Evolutionary conservation across 2,888 invertebrate genomes (phyloP).

Genomic region (Plemyria rubiginata): DNA sequence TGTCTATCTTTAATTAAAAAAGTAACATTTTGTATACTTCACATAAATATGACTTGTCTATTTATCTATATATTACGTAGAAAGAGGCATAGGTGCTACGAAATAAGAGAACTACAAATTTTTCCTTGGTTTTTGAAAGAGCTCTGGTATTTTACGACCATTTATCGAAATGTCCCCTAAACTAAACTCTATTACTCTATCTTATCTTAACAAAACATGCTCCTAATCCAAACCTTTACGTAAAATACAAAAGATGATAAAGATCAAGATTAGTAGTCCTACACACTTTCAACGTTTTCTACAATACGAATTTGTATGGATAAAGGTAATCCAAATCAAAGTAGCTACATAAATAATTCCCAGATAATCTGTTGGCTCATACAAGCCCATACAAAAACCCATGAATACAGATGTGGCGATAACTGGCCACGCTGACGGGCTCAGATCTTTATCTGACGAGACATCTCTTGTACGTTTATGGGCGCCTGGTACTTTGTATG

Average conservation of each 20-base stretch:
- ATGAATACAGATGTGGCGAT: constrained; percentile 41
- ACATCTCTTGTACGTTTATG: constrained; percentile 74
- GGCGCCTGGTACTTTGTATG: constrained; percentile 77
- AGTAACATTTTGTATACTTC: no score
- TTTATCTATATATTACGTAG: no score
- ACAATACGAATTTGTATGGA: constrained; percentile 27
- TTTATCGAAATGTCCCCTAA: background rate
- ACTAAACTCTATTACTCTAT: background rate
- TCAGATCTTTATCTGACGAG: constrained; percentile 44
- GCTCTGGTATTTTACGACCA: background rate
- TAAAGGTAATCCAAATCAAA: constrained; percentile 36
- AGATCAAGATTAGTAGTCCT: constrained; percentile 12
- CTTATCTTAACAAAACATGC: background rate
- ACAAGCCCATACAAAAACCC: constrained; percentile 34
- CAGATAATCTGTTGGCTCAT: constrained; percentile 35
- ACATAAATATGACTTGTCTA: no score
- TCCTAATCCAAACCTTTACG: constrained; percentile 1
- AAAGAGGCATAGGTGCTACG: no score
- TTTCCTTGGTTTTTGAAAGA: no score
- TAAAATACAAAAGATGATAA: constrained; percentile 6
- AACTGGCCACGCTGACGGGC: constrained; percentile 40
- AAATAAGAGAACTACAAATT: no score
- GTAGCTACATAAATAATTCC: constrained; percentile 37
- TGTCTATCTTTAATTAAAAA: no score
- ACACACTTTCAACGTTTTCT: constrained; percentile 14